Percentiles rank a stretch among this genome's conserved stretches.
These are phyloP conservation scores for Piprites chloris DNA, from an alignment of 2,113 vertebrate genomes.

Conservation along the genomic window DNA sequence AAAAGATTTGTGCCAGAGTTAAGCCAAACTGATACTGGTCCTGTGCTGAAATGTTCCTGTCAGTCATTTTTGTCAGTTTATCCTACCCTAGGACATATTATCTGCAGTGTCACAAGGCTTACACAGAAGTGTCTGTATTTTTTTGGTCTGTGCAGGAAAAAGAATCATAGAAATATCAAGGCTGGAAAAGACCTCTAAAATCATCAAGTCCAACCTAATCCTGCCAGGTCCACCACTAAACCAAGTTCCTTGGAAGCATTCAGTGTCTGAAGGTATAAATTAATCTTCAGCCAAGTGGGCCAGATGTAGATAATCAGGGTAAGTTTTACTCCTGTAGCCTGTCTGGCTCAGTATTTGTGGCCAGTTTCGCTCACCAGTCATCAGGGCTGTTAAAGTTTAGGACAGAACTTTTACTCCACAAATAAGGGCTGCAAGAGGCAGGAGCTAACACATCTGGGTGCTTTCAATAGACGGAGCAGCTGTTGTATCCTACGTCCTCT, in stretches of 20 bases:
- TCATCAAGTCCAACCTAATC: neutral
- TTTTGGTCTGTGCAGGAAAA: neutral
- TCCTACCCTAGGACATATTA: neutral
- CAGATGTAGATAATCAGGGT: neutral
- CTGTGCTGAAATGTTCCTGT: neutral
- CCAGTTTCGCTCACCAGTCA: rapidly evolving
- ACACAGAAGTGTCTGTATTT: neutral
- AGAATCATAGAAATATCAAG: neutral
- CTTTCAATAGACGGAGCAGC: neutral
- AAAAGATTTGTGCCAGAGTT: neutral
- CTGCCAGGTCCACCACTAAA: rapidly evolving
- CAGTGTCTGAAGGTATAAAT: neutral
- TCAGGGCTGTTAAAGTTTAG: neutral
- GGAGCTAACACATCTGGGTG: neutral
- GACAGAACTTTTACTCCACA: neutral
- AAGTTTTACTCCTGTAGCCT: neutral
- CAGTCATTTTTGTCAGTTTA: neutral
- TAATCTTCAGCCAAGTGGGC: neutral
- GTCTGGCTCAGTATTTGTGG: neutral
- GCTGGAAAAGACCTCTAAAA: neutral
- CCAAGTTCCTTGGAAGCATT: neutral
- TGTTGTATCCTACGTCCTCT: too few relatives aligned
- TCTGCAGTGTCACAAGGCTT: neutral
- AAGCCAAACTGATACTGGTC: neutral
- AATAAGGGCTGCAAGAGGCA: neutral